Conservation (phyloP, 2,113 vertebrate species). For the Sminthopsis crassicaudata region DNA sequence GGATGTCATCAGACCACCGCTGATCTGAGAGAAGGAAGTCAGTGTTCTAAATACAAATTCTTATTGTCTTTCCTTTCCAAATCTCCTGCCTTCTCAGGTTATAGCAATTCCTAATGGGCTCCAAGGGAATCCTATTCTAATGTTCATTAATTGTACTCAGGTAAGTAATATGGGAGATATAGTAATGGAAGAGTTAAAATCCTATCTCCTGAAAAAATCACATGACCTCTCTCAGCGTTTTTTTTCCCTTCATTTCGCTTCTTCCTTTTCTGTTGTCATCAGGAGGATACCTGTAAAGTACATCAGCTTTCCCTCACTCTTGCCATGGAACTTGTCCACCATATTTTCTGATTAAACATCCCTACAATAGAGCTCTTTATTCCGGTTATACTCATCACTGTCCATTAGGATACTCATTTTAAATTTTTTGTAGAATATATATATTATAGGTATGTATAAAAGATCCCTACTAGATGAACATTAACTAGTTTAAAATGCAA, state of each 20-base stretch:
- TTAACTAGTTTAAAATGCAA: neutral
- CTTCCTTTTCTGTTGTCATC: neutral
- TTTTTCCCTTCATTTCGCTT: neutral
- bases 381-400: neutral
- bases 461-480: neutral
- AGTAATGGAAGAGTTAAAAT: neutral
- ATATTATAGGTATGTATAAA: neutral
- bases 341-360: neutral
- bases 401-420: neutral
- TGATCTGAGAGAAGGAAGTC: slow-evolving; percentile 16
- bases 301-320: neutral
- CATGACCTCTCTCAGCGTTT: neutral
- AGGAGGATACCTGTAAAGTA: neutral
- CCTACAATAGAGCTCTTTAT: neutral
- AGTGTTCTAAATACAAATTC: neutral
- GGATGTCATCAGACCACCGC: slow-evolving; percentile 89
- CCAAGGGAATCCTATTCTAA: neutral
- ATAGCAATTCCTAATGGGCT: neutral
- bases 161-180: neutral
- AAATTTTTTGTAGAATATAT: neutral
- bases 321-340: neutral
- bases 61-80: neutral
- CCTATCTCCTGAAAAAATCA: neutral
- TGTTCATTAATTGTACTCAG: neutral
- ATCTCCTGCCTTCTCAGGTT: neutral